Conservation (phyloP, 2,888 invertebrate species). For the Dryococelus australis region DNA sequence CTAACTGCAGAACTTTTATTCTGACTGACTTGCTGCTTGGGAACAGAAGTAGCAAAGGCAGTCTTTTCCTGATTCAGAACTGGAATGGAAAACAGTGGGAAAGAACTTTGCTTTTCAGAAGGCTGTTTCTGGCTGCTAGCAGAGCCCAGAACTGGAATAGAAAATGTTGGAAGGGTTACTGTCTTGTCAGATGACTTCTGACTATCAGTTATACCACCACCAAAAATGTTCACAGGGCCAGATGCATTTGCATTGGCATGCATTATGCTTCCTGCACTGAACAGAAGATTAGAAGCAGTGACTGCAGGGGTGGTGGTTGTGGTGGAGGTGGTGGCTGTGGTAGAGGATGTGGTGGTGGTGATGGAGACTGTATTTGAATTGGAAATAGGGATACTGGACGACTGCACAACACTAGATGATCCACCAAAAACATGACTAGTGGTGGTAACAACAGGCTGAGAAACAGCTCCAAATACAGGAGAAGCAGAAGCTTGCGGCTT, state of each 20-base stretch:
- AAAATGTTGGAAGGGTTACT: background rate
- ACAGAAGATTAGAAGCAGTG: too few relatives aligned
- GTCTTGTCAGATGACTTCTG: background rate
- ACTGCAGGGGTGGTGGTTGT: background rate
- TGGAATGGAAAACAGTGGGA: background rate
- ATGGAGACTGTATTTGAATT: too few relatives aligned
- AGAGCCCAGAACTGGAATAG: background rate
- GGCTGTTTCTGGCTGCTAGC: background rate
- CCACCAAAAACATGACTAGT: background rate
- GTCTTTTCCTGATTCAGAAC: background rate
- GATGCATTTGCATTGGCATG: background rate
- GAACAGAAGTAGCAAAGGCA: background rate
- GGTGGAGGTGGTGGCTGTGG: background rate
- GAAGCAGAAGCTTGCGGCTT: conserved; percentile 30
- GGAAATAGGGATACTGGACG: too few relatives aligned
- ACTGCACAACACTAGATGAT: too few relatives aligned
- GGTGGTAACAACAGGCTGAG: conserved; percentile 18
- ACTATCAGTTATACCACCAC: background rate
- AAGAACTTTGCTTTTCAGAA: background rate
- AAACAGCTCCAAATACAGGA: conserved; percentile 26
- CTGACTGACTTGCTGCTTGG: too few relatives aligned
- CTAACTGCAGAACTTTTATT: too few relatives aligned
- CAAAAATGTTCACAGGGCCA: background rate
- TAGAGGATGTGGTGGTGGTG: too few relatives aligned
- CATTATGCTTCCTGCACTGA: too few relatives aligned